Evolutionary conservation across 23 tunicate genomes (phyloP).

Genomic region (Ascidia mentula): DNA sequence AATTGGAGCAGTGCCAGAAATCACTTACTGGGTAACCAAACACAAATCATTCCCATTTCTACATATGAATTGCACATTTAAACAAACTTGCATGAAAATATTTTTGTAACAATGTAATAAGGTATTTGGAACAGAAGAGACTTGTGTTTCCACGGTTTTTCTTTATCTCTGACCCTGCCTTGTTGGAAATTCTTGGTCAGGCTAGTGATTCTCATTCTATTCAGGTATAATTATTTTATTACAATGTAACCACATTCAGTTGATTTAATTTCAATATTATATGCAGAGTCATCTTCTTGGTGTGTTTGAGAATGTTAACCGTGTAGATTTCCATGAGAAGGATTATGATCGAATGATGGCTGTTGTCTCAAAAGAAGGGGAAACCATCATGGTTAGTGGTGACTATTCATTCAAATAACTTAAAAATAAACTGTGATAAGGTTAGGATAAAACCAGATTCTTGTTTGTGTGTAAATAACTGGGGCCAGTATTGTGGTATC

Average conservation of each 20-base stretch:
- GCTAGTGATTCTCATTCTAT: conserved; percentile 98
- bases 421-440: no score
- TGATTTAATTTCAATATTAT: background rate
- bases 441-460: no score
- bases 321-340: conserved; percentile 91
- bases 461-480: no score
- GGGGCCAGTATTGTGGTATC: no score
- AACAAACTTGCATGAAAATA: no score
- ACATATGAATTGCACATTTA: no score
- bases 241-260: no score
- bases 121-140: conserved; percentile 95
- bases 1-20: conserved; percentile 96
- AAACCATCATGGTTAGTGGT: conserved; percentile 69
- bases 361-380: conserved; percentile 92
- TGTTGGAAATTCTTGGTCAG: conserved; percentile 96
- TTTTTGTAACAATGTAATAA: no score
- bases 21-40: conserved; percentile 90
- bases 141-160: conserved; percentile 97
- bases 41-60: no score
- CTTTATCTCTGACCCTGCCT: conserved; percentile 98
- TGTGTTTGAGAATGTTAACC: conserved; percentile 91
- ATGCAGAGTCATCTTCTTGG: conserved; percentile 94
- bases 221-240: conserved; percentile 38
- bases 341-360: conserved; percentile 93
- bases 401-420: no score